Evolutionary conservation across 2,797 vertebrate species (phyloP).

Genomic region (Micromesistius poutassou): DNA sequence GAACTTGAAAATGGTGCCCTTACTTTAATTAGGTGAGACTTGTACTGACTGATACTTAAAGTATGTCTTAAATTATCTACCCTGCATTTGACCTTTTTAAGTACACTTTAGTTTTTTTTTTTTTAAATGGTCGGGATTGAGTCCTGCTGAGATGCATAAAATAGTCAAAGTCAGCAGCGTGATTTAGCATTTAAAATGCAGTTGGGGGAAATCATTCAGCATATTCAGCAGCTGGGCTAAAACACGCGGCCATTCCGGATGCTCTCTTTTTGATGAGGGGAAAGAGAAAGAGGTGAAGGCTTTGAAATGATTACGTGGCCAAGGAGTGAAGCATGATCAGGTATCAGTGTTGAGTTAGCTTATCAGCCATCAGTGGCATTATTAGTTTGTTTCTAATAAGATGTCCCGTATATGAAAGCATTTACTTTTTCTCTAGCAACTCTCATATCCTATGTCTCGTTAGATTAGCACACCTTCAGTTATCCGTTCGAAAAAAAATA

Average conservation of each 20-base stretch:
- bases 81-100: conserved; percentile 48
- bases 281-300: conserved; percentile 38
- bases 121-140: conserved; percentile 25
- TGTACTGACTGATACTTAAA: conserved; percentile 32
- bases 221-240: conserved; percentile 33
- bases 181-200: conserved; percentile 51
- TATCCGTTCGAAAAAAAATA: conserved; percentile 40
- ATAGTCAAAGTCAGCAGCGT: conserved; percentile 33
- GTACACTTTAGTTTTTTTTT: conserved; percentile 26
- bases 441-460: conserved; percentile 48
- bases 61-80: conserved; percentile 56
- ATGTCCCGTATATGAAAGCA: conserved; percentile 39
- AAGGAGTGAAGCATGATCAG: conserved; percentile 26
- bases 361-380: conserved; percentile 54
- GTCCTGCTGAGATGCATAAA: conserved; percentile 43
- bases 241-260: conserved; percentile 27
- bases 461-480: conserved; percentile 52
- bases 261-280: conserved; percentile 34
- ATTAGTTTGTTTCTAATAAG: conserved; percentile 49
- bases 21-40: conserved; percentile 59
- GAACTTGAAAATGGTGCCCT: conserved; percentile 39
- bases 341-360: conserved; percentile 49
- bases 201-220: conserved; percentile 37
- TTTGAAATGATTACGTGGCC: conserved; percentile 44
- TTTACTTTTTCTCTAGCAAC: conserved; percentile 56